Percentiles rank a stretch among this genome's conserved stretches.
Conservation (phyloP, 2,888 invertebrate species). For the Sarcophaga rosellei region DNA sequence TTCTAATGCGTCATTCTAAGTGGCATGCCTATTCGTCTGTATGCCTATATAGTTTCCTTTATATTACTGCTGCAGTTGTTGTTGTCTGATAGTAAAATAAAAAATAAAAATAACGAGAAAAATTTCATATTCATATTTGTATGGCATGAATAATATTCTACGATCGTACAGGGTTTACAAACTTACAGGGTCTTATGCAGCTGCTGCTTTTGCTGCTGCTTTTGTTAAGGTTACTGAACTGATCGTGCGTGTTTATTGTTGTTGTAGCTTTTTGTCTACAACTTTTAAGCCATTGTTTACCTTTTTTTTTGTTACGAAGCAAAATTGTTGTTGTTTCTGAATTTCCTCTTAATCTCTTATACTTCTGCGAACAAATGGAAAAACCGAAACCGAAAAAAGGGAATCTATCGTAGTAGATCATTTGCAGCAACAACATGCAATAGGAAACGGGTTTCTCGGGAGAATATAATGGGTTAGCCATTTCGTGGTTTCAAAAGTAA, state of each 20-base stretch:
- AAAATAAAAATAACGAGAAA: too few relatives aligned
- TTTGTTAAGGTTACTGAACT: slow-evolving; percentile 65
- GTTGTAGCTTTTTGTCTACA: slow-evolving; percentile 20
- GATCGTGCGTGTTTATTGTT: slow-evolving; percentile 57
- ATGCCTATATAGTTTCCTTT: neutral
- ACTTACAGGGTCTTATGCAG: neutral
- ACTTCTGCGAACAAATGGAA: neutral
- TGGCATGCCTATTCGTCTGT: neutral
- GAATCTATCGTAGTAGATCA: slow-evolving; percentile 43
- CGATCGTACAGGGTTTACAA: too few relatives aligned
- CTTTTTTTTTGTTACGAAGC: slow-evolving; percentile 25
- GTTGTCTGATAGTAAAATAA: neutral
- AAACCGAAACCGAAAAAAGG: slow-evolving; percentile 36
- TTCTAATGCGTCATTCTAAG: neutral
- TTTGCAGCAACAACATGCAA: slow-evolving; percentile 7
- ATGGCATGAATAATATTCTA: slow-evolving; percentile 8
- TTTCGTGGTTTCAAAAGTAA: too few relatives aligned
- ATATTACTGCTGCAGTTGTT: slow-evolving; percentile 20
- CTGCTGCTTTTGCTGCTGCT: slow-evolving; percentile 16
- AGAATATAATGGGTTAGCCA: too few relatives aligned
- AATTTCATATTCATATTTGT: neutral
- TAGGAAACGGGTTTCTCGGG: slow-evolving; percentile 50
- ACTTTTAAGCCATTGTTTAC: slow-evolving; percentile 52
- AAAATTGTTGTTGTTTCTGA: slow-evolving; percentile 2
- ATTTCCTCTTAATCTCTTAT: too few relatives aligned